phyloP scores from a whole-genome alignment of 2,888 invertebrate genomes.

The Helobdella robusta region DNA sequence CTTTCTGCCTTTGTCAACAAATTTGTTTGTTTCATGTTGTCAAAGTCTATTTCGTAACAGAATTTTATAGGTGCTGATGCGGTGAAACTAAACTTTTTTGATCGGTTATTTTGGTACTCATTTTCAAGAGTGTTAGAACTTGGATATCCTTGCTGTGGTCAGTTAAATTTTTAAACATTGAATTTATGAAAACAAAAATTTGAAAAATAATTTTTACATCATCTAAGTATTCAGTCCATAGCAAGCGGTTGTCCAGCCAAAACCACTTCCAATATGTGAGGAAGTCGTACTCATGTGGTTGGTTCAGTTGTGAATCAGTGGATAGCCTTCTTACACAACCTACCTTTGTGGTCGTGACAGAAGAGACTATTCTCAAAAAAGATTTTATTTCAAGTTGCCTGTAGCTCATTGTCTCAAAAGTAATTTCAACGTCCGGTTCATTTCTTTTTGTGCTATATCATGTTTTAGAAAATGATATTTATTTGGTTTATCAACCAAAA shows the following conservation, averaged over 20 bases:
- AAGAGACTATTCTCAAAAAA: background rate
- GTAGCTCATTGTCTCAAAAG: too few relatives aligned
- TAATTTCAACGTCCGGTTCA: too few relatives aligned
- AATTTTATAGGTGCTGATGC: background rate
- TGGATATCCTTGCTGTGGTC: background rate
- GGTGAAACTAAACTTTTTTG: background rate
- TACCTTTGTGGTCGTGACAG: background rate
- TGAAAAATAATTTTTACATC: constrained; percentile 3
- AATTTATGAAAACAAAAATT: background rate
- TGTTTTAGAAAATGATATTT: too few relatives aligned
- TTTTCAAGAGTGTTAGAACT: constrained; percentile 17
- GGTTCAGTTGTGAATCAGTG: constrained; percentile 5
- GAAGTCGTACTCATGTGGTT: background rate
- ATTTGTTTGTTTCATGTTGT: constrained; percentile 1
- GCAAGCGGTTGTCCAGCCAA: background rate
- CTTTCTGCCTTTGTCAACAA: background rate
- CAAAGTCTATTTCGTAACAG: constrained; percentile 2
- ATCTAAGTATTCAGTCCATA: constrained; percentile 13
- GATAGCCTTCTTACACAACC: constrained; percentile 10
- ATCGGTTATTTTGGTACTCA: background rate
- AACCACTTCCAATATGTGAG: constrained; percentile 25
- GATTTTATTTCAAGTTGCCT: too few relatives aligned
- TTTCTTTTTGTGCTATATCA: too few relatives aligned
- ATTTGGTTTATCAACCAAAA: too few relatives aligned
- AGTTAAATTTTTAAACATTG: too few relatives aligned